phyloP scores from a whole-genome alignment of 2,113 vertebrate species.

The Mormoops blainvillei region DNA sequence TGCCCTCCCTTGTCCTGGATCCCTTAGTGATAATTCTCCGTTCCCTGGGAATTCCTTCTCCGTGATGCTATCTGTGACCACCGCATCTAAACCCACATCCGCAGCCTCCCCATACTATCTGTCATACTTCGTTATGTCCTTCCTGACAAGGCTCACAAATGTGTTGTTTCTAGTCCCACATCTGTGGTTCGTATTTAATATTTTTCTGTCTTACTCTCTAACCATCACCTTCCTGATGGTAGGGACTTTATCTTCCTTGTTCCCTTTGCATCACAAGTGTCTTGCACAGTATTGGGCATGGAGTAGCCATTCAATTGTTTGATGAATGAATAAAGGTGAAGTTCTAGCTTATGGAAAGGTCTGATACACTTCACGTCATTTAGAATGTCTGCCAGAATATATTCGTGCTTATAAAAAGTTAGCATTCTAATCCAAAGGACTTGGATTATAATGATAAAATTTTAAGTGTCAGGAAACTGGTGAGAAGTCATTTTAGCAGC shows the following conservation, averaged over 20 bases:
- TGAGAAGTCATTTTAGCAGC: neutral
- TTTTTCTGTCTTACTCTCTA: neutral
- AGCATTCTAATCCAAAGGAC: neutral
- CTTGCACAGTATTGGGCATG: neutral
- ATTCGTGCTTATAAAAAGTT: neutral
- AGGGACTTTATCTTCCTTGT: neutral
- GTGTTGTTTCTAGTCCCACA: neutral
- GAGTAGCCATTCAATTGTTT: neutral
- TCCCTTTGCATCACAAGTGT: neutral
- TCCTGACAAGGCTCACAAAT: neutral
- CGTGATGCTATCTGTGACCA: rapidly evolving
- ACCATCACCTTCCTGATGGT: neutral
- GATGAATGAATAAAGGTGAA: neutral
- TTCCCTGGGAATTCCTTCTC: neutral
- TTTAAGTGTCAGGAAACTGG: neutral
- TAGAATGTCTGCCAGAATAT: neutral
- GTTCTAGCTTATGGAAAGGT: neutral
- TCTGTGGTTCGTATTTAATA: neutral
- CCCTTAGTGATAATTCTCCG: neutral
- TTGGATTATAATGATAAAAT: neutral
- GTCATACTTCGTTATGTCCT: neutral
- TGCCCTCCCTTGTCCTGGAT: neutral
- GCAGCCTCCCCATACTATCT: too few relatives aligned
- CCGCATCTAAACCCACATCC: neutral
- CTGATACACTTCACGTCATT: neutral